Percentiles rank a stretch among this genome's conserved stretches.
phyloP scores from a whole-genome alignment of 2,888 invertebrate species.

The Tridacna crocea region DNA sequence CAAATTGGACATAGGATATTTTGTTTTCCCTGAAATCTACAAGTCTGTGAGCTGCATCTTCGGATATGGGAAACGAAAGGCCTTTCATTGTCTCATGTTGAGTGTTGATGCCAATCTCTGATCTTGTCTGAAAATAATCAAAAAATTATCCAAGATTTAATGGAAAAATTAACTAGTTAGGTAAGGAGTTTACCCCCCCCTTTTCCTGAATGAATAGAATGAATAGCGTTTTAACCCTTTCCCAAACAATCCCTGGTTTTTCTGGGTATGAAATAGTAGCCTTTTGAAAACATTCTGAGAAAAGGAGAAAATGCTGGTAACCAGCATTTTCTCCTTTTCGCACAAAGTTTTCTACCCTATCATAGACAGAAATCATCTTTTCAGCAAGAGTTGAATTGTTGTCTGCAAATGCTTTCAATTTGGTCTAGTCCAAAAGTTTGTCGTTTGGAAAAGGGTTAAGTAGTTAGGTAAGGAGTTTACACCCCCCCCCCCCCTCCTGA shows the following conservation, averaged over 20 bases:
- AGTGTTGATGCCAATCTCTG: slow-evolving; percentile 87
- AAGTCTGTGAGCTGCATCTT: slow-evolving; percentile 91
- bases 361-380: too few relatives aligned
- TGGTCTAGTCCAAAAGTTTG: too few relatives aligned
- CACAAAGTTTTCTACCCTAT: neutral
- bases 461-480: too few relatives aligned
- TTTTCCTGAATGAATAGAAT: too few relatives aligned
- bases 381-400: too few relatives aligned
- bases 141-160: neutral
- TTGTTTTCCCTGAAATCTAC: slow-evolving; percentile 89
- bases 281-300: neutral
- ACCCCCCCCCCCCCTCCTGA: too few relatives aligned
- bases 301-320: neutral
- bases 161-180: neutral
- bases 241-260: neutral
- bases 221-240: too few relatives aligned
- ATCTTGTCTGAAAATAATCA: slow-evolving; percentile 67
- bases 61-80: slow-evolving; percentile 94
- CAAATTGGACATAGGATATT: slow-evolving; percentile 95
- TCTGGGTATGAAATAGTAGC: neutral
- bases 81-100: slow-evolving; percentile 93
- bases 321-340: neutral
- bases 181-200: too few relatives aligned
- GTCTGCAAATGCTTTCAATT: too few relatives aligned
- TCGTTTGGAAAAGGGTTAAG: too few relatives aligned